phyloP scores from a whole-genome alignment of 2,113 vertebrate species.

The Nymphicus hollandicus region DNA sequence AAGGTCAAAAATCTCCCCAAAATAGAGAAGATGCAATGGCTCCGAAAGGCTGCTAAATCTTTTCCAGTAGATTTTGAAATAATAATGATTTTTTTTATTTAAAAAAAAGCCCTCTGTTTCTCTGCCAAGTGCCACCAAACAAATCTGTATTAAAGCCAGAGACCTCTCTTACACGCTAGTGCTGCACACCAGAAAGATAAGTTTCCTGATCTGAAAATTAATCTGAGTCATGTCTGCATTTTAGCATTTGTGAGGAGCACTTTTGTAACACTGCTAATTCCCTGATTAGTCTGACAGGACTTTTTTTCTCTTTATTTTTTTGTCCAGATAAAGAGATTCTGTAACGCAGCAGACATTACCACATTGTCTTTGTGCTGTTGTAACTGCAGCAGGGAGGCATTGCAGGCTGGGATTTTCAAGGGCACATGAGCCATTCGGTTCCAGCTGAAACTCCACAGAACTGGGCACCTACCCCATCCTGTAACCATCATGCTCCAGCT shows the following conservation, averaged over 20 bases:
- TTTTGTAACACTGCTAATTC: slow-evolving; percentile 59
- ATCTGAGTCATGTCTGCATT: slow-evolving; percentile 69
- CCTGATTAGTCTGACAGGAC: slow-evolving; percentile 56
- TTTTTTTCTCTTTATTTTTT: neutral
- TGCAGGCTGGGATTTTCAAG: slow-evolving; percentile 39
- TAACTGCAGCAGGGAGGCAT: slow-evolving; percentile 26
- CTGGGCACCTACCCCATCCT: neutral
- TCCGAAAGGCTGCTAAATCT: slow-evolving; percentile 16
- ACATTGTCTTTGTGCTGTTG: slow-evolving; percentile 60
- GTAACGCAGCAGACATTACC: slow-evolving; percentile 62
- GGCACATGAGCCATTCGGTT: neutral
- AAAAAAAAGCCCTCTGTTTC: neutral
- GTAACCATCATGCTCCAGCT: neutral
- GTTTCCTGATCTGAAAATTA: slow-evolving; percentile 61
- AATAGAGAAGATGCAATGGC: slow-evolving; percentile 9
- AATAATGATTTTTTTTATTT: slow-evolving; percentile 3
- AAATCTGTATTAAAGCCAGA: neutral
- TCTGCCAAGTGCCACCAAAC: slow-evolving; percentile 30
- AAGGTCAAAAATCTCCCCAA: slow-evolving; percentile 43
- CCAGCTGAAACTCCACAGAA: slow-evolving; percentile 26
- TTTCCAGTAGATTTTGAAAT: slow-evolving; percentile 57
- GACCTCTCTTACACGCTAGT: neutral
- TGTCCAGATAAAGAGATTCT: slow-evolving; percentile 54
- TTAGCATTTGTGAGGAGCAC: slow-evolving; percentile 56
- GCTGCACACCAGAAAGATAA: slow-evolving; percentile 43